Base-by-base conservation (phyloP, 1,140 invertebrate species). In the Dryas iulia region DNA sequence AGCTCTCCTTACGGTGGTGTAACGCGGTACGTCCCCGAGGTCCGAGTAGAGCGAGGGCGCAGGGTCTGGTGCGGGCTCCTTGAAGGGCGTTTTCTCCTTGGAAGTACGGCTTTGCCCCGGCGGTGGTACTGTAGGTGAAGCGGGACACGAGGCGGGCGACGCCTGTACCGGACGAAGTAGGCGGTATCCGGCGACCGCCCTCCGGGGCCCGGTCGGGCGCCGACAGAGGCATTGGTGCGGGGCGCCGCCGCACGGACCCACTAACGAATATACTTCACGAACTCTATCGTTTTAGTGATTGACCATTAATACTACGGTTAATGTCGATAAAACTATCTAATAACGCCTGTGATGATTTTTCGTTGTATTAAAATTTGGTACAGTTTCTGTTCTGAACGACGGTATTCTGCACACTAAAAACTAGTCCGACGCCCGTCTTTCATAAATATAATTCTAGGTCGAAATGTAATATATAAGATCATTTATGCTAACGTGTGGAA, bases 131-230 rank as follows among this genome's bases (percentile, higher is more conserved):
- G 76, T 77, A 85, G 77, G 79, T 85, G 73, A 80, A 86, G 83
- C 83, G 84, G 84, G 80, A 87, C 82, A 88, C 84, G 84, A 87
- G 80, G 81, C 84, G 79, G 82, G 78, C 81, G 82, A 86, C 86
- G 86, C 87, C 85, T 87, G 85, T 90, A 90, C 86, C 86, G 85
- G 86, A 87, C 86, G 84, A 90, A 87, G 88, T 90, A 89, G 88
- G 88, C 86, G 88, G 85, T 82, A 80, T 86, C 86, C 74, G 83
- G 79, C 84, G 86, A 83, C 84, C 86, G 88, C 88, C 88, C 86
- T 89, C 86, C 79, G 81, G 79, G 81, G 83, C 82, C 85, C 84
- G 84, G 81, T 77, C 84, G 75, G 81, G 75, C 78, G 82, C 78
- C 81, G 81, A 82, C 73, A 77, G 86, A 86, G 82, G 82, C 82